Percentiles rank a stretch among this genome's conserved stretches.
Evolutionary conservation across 2,888 invertebrate species (phyloP).

Genomic region (Malthinus flaveolus): DNA sequence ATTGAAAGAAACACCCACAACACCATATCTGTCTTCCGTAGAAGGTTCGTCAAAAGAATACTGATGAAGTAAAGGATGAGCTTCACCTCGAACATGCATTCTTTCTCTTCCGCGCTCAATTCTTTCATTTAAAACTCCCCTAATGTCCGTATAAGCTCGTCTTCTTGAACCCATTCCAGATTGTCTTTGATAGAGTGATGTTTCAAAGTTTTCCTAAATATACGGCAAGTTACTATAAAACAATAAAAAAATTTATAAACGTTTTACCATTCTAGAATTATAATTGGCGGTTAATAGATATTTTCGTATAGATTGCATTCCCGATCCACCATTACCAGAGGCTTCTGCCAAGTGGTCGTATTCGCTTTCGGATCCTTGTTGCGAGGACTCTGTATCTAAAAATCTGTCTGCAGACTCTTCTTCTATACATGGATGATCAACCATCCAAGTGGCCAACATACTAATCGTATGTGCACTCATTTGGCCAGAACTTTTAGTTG

Average conservation of each 20-base stretch:
- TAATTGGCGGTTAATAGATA: slow-evolving; percentile 4
- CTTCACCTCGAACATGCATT: slow-evolving; percentile 55
- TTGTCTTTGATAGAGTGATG: slow-evolving; percentile 27
- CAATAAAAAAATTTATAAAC: neutral
- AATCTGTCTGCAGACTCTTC: slow-evolving; percentile 18
- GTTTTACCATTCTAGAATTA: neutral
- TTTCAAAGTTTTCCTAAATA: neutral
- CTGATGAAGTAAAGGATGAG: slow-evolving; percentile 48
- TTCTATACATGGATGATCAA: slow-evolving; percentile 61
- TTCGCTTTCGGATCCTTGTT: too few species aligned
- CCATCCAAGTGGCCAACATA: slow-evolving; percentile 66
- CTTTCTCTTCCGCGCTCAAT: slow-evolving; percentile 47
- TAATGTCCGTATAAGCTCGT: slow-evolving; percentile 45
- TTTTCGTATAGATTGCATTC: slow-evolving; percentile 5
- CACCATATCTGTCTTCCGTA: slow-evolving; percentile 5
- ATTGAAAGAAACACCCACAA: neutral
- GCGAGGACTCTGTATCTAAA: neutral
- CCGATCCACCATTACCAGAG: neutral
- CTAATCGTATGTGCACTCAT: slow-evolving; percentile 58
- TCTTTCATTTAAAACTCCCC: slow-evolving; percentile 46
- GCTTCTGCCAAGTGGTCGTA: neutral
- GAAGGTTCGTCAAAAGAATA: slow-evolving; percentile 26
- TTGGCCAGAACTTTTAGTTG: slow-evolving; percentile 54
- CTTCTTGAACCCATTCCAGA: slow-evolving; percentile 34
- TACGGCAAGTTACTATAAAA: too few species aligned